Percentiles rank a stretch among this genome's conserved stretches.
Conservation (phyloP, 2,888 invertebrate genomes). For the Brachypalpus laphriformis region DNA sequence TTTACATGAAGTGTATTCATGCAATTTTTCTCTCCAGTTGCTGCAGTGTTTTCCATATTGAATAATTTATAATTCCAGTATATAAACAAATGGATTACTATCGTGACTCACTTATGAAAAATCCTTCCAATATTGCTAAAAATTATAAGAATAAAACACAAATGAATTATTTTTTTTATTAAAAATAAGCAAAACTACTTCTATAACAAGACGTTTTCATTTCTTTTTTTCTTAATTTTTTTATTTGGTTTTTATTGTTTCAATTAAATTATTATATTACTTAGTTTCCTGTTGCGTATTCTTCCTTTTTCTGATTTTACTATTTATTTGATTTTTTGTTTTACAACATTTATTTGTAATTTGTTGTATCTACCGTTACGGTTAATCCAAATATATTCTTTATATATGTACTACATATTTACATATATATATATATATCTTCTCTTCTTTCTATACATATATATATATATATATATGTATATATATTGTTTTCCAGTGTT, state of each 20-base stretch:
- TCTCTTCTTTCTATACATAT: too few relatives aligned
- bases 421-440: conserved; percentile 69
- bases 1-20: too few relatives aligned
- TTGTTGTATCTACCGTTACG: conserved; percentile 71
- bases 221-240: conserved; percentile 76
- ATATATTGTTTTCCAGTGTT: conserved; percentile 47
- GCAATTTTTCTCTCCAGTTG: too few relatives aligned
- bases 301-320: conserved; percentile 50
- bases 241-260: conserved; percentile 69
- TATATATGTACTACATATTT: conserved; percentile 52
- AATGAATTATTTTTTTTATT: conserved; percentile 79
- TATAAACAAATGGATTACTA: too few relatives aligned
- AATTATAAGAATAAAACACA: conserved; percentile 45
- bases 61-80: too few relatives aligned
- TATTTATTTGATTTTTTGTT: conserved; percentile 55
- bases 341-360: conserved; percentile 62
- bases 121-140: too few relatives aligned
- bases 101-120: too few relatives aligned
- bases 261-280: conserved; percentile 49
- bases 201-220: conserved; percentile 82
- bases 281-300: conserved; percentile 58
- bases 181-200: conserved; percentile 83
- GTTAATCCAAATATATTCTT: conserved; percentile 67
- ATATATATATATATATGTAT: conserved; percentile 59
- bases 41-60: too few relatives aligned